phyloP scores from a whole-genome alignment of 2,113 vertebrate species.

The Calyptommatus sinebrachiatus region DNA sequence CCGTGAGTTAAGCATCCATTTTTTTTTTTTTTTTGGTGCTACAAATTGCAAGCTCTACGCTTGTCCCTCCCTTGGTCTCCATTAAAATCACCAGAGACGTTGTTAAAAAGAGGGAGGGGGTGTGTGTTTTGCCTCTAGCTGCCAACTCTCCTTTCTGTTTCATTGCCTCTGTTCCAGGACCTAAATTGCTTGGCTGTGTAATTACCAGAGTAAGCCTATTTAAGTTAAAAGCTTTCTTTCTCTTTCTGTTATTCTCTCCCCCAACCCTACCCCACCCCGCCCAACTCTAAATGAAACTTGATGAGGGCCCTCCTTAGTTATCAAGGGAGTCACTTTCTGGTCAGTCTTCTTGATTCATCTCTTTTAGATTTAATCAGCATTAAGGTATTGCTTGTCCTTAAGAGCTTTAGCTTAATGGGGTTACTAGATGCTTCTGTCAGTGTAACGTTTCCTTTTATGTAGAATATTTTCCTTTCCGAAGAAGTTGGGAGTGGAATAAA shows the following conservation, averaged over 20 bases:
- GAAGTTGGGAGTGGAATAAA: conserved; percentile 58
- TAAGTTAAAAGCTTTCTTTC: conserved; percentile 84
- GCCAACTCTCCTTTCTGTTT: conserved; percentile 82
- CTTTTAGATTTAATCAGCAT: conserved; percentile 97
- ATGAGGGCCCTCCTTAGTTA: conserved; percentile 91
- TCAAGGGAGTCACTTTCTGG: conserved; percentile 92
- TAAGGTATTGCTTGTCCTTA: conserved; percentile 95
- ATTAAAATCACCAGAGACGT: conserved; percentile 77
- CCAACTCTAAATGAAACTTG: conserved; percentile 92
- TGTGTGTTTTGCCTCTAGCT: conserved; percentile 78
- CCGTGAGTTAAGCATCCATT: conserved; percentile 82
- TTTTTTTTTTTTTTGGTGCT: conserved; percentile 60
- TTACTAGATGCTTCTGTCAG: conserved; percentile 92
- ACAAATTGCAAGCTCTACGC: conserved; percentile 76
- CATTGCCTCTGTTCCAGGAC: conserved; percentile 82
- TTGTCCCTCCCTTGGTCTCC: conserved; percentile 77
- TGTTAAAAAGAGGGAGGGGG: conserved; percentile 65
- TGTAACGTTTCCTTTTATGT: conserved; percentile 75
- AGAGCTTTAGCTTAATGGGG: conserved; percentile 95
- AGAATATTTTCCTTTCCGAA: conserved; percentile 87
- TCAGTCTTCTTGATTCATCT: conserved; percentile 91
- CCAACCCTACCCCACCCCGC: conserved; percentile 16
- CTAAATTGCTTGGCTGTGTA: conserved; percentile 91
- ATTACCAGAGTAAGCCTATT: conserved; percentile 95
- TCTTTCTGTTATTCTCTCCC: conserved; percentile 47